Evolutionary conservation across 2,113 vertebrate species (phyloP), one percentile per base, ranked within the genome.

Genomic region (Ictalurus furcatus): DNA sequence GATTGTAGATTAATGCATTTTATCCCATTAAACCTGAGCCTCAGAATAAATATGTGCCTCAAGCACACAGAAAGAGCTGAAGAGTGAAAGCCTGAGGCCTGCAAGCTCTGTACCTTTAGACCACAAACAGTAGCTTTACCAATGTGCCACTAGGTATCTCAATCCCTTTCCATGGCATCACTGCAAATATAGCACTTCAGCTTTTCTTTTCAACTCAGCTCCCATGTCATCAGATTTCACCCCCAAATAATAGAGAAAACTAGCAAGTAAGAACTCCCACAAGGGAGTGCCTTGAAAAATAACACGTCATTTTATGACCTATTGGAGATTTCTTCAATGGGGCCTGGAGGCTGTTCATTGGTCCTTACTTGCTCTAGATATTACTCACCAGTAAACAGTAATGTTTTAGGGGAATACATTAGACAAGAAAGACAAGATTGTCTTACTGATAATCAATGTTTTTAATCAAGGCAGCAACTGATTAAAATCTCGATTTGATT

Each of bases 211-310:
- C 40, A 0, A 34, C 34, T 34, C 40, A 44, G 40, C 61, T 93
- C 91, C 88, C 82, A 21, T 83, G 90, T 94, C 93, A 93, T 95
- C 92, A 94, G 93, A 94, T 95, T 94, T 93, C 92, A 91, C 85
- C 85, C 93, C 92, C 78, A 93, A 94, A 95, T 93, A 94, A 95
- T 93, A 92, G 89, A 79, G 69, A 90, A 88, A 90, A 88, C 82
- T 91, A 93, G 86, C 54, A 86, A 95, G 85, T 94, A 94, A 95
- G 95, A 94, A 89, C 89, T 92, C 91, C 89, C 83, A 82, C 88
- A 19, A 85, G 54, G 82, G 19, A 4, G 85, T 80, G 84, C 52
- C 89, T 91, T 87, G 87, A 84, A 34, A 69, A 58, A 85, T 87
- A 88, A 69, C 9, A 52, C 69, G 23, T 87, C 0, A 21, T 90